Base-by-base conservation (phyloP, 2,797 vertebrate genomes). In the Gobionotothen gibberifrons region DNA sequence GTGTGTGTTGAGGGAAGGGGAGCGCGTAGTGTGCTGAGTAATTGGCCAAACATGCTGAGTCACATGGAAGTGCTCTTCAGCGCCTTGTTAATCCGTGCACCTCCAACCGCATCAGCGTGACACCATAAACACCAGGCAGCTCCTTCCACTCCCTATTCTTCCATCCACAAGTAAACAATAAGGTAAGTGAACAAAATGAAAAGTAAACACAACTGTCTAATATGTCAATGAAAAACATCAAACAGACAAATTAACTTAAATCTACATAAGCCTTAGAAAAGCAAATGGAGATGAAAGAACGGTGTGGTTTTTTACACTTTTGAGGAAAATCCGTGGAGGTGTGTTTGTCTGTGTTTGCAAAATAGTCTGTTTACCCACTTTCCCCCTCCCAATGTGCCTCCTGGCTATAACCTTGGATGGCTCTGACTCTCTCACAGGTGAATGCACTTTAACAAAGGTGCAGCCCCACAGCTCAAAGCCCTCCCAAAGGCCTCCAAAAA, bases 31-130 rank as follows among this genome's bases (percentile, higher is more conserved):
- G 62, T 47, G 90, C 86, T 83, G 90, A 81, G 87, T 85, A 90
- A 92, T 90, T 87, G 82, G 67, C 74, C 79, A 79, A 89, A 89
- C 78, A 81, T 74, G 90, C 90, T 92, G 92, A 92, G 73, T 93
- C 91, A 92, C 83, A 82, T 54, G 73, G 81, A 89, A 78, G 68
- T 47, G 71, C 60, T 83, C 72, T 81, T 87, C 77, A 63, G 70
- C 78, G 82, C 70, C 74, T 54, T 44, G 59, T 66, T 90, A 81
- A 90, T 88, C 83, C 82, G 39, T 43, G 75, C 7, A 62, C 69
- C 79, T 77, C 81, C 60, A 52, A 36, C 61, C 57, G 71, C 86
- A 84, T 90, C 83, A 85, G 80, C 67, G 54, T 87, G 84, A 90
- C 84, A 87, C 62, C 44, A 70, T 83, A 85, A 89, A 86, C 80